These are phyloP conservation scores for Macrosoma leucophasiata DNA, from an alignment of 2,888 invertebrate species.

Conservation along the genomic window DNA sequence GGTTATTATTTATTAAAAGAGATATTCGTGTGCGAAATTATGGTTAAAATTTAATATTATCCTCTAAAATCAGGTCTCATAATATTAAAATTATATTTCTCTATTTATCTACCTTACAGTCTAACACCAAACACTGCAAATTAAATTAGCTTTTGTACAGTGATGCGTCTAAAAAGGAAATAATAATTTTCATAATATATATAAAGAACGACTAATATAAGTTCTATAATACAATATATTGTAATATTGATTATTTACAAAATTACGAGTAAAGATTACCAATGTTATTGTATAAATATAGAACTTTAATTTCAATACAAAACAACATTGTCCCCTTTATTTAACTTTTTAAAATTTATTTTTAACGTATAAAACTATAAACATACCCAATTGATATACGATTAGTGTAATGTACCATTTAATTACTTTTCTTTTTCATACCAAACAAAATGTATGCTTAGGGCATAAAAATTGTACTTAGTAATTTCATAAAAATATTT, in stretches of 20 bases:
- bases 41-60: too few species aligned
- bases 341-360: conserved; percentile 17
- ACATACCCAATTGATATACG: conserved; percentile 17
- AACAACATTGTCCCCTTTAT: conserved; percentile 31
- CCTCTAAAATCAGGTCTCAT: conserved; percentile 53
- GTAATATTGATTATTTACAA: conserved; percentile 30
- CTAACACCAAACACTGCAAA: conserved; percentile 71
- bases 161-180: conserved; percentile 39
- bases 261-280: conserved; percentile 28
- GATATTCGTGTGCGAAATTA: too few species aligned
- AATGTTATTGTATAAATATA: conserved; percentile 44
- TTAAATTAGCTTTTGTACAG: conserved; percentile 51
- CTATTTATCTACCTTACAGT: conserved; percentile 13
- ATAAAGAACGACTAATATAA: conserved; percentile 23
- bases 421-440: conserved; percentile 14
- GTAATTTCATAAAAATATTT: too few species aligned
- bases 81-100: conserved; percentile 25
- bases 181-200: too few species aligned
- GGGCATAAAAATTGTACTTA: neutral
- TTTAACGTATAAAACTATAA: conserved; percentile 26
- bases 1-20: too few species aligned
- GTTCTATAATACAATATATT: conserved; percentile 23
- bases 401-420: too few species aligned
- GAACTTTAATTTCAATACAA: conserved; percentile 32
- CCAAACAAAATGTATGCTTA: neutral